Evolutionary conservation across 2,888 invertebrate species (phyloP).

Genomic region (Didymodactylos carnosus): DNA sequence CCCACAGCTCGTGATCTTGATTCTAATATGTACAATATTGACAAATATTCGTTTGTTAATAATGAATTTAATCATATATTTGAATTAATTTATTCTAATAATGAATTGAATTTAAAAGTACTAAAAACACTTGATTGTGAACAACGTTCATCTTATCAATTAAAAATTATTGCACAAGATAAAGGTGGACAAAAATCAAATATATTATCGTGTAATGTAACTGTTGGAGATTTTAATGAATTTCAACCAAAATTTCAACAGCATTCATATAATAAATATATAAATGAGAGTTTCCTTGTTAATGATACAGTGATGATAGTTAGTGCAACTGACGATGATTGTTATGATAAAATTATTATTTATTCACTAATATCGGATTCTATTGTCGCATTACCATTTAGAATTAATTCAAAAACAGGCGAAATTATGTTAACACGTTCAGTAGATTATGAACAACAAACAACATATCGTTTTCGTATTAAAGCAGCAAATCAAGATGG

Average conservation of each 20-base stretch:
- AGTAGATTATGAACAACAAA: constrained; percentile 5
- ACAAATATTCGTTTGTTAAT: neutral
- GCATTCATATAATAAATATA: neutral
- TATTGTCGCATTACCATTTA: neutral
- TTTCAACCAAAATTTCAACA: neutral
- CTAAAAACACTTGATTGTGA: neutral
- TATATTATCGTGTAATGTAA: neutral
- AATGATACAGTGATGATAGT: neutral
- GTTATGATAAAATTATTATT: neutral
- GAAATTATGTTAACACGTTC: neutral
- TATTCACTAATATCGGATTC: neutral
- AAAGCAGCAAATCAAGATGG: neutral
- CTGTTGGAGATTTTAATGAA: neutral
- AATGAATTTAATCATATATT: neutral
- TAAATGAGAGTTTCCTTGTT: neutral
- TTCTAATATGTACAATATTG: neutral
- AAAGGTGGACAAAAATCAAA: neutral
- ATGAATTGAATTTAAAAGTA: neutral
- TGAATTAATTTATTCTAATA: neutral
- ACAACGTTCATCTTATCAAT: neutral
- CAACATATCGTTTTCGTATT: constrained; percentile 8
- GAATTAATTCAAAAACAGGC: constrained; percentile 7
- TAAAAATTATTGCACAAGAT: neutral
- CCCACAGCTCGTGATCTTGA: neutral
- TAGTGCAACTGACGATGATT: neutral